A percentile compares a stretch with the other conserved stretches of the same genome.
Evolutionary conservation across 2,113 vertebrate species (phyloP).

Genomic region (Cyprinodon tularosa): DNA sequence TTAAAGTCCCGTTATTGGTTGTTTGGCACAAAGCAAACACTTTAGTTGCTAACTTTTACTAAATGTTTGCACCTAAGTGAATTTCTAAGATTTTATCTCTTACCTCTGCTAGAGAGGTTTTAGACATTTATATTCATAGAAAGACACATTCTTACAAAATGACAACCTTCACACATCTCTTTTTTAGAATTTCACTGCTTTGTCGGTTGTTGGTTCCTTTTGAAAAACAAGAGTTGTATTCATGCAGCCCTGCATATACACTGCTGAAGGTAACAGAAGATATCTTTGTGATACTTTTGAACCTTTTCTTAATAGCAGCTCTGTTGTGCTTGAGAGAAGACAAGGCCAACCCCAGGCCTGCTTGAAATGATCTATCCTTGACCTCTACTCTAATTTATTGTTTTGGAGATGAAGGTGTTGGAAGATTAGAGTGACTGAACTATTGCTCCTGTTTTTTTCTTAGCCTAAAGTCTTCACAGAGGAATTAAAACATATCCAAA

Average conservation of each 20-base stretch:
- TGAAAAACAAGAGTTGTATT: slow-evolving; percentile 45
- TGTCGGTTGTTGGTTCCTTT: slow-evolving; percentile 31
- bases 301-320: slow-evolving; percentile 42
- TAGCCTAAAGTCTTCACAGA: slow-evolving; percentile 13
- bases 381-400: slow-evolving; percentile 43
- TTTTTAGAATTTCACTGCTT: slow-evolving; percentile 43
- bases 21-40: neutral
- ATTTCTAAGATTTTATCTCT: slow-evolving; percentile 7
- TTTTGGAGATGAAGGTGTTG: slow-evolving; percentile 34
- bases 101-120: slow-evolving; percentile 13
- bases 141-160: slow-evolving; percentile 19
- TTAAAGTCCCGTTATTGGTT: neutral
- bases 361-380: slow-evolving; percentile 52
- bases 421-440: slow-evolving; percentile 25
- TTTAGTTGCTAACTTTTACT: neutral
- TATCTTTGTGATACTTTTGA: slow-evolving; percentile 59
- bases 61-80: neutral
- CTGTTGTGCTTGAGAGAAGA: slow-evolving; percentile 33
- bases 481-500: slow-evolving; percentile 9
- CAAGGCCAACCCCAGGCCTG: slow-evolving; percentile 28
- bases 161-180: slow-evolving; percentile 44
- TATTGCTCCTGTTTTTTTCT: slow-evolving; percentile 26
- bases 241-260: slow-evolving; percentile 21
- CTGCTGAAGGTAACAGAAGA: slow-evolving; percentile 47
- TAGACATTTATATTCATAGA: slow-evolving; percentile 18